Evolutionary conservation across 2,797 vertebrate genomes (phyloP), one percentile per base, ranked within the genome.

Genomic region (Chelmon rostratus): DNA sequence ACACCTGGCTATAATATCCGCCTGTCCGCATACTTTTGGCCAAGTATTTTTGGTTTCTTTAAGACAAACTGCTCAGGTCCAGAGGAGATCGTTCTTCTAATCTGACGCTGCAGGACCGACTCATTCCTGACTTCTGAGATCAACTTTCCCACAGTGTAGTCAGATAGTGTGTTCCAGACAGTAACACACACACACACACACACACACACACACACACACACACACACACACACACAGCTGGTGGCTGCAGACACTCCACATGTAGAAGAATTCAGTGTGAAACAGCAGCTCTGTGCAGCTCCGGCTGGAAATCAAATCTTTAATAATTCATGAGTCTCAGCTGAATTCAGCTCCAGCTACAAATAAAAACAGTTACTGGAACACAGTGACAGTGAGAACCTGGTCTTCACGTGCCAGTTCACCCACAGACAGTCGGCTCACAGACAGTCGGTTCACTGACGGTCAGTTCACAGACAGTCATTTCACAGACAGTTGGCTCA

Each of bases 191-290:
- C 50, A 25, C 35, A 18, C 58, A 25, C 35, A 33, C 69, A 61
- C 57, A 38, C 56, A 38, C 68, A 38, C 44, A 23, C 21, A 47
- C 53, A 53, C 47, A 67, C 64, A 52, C 37, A 57, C 46, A 40
- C 57, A 52, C 47, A 25, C 15, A 44, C 19, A 35, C 71, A 52
- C 31, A 75, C 47, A 31, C 65, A 46, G 73, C 57, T 46, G 54
- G 47, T 25, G 58, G 37, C 31, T 33, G 9, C 7, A 58, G 33
- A 42, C 23, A 8, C 21, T 57, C 66, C 11, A 49, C 33, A 35
- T 37, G 68, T 9, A 3, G 25, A 16, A 49, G 53, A 61, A 8
- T 52, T 52, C 19, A 15, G 46, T 1, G 46, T 61, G 28, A 53
- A 67, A 33, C 46, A 62, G 18, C 38, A 49, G 38, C 5, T 28